Base-by-base conservation (phyloP, 2,888 invertebrate species). In the Myopa tessellatipennis region DNA sequence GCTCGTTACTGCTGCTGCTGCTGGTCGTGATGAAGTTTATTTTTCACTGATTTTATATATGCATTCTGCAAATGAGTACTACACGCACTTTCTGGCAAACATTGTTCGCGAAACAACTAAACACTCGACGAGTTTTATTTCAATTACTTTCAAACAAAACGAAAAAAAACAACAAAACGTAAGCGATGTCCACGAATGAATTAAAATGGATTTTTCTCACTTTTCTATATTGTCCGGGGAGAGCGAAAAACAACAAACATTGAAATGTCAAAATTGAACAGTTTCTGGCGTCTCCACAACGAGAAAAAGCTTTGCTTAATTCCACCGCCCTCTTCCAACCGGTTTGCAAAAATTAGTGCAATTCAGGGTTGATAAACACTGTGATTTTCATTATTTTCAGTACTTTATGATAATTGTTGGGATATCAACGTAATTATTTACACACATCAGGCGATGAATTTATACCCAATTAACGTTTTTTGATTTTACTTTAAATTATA, bases 191-290 rank as follows among this genome's bases (percentile, higher is more conserved):
- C 38, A 71, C 71, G 40, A 58, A 58, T 74, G 65, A 74, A 74
- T 74, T 63, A 74, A 73, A 74, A 74, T 74, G 50, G 63, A 74
- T 50, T 74, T 74, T 74, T 74, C 63, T 74, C 74, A 74, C 52
- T 65, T 74, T 74, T 65, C 74, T 38, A 26, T 69, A 36, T 40
- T 69, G 18, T n/a, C 50, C 26, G 10, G n/a, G 55, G 71, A 58
- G 58, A n/a, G 36, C 71, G 18, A 38, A 26, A 34, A 55, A 52
- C 36, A 45, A 68, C 38, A 70, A 55, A 52, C 52, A 55, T 18
- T 55, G 55, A 69, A 69, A 50, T 69, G 69, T 52, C 34, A 26
- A 69, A 61, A 69, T 50, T 50, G 50, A 26, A 14, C 69, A 8
- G 18, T 18, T 26, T 50, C 40, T 68, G 38, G 67, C 67, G 40